Conservation (phyloP, 2,113 vertebrate species). For the Oreochromis spilurus region DNA sequence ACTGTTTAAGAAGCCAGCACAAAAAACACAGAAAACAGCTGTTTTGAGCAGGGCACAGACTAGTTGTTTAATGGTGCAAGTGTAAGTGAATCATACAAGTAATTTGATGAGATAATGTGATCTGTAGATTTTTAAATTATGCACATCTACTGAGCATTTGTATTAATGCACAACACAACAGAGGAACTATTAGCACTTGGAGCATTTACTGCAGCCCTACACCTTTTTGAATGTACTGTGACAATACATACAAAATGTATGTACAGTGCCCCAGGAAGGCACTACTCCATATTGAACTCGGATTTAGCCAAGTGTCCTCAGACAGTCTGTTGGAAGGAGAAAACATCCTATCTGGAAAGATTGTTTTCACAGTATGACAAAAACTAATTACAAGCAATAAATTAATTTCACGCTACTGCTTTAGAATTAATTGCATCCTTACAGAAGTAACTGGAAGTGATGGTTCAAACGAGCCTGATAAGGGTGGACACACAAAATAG, state of each 20-base stretch:
- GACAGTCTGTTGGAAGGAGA: conserved; percentile 29
- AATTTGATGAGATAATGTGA: background rate
- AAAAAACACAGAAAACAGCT: too few species aligned
- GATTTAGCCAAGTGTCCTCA: conserved; percentile 49
- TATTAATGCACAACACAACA: fast-evolving
- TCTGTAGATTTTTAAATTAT: background rate
- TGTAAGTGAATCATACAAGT: background rate
- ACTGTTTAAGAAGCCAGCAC: too few species aligned
- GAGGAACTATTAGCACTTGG: background rate
- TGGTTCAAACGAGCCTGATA: conserved; percentile 57
- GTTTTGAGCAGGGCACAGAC: too few species aligned
- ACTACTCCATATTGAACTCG: conserved; percentile 26
- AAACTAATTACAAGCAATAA: conserved; percentile 74
- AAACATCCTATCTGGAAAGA: conserved; percentile 56
- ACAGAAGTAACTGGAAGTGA: conserved; percentile 58
- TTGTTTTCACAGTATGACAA: conserved; percentile 69
- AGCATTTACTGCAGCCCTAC: background rate
- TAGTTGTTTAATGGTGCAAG: too few species aligned
- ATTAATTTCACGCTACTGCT: conserved; percentile 74
- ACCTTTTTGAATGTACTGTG: background rate
- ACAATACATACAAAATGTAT: background rate
- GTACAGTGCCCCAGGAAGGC: background rate
- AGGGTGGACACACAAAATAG: conserved; percentile 52
- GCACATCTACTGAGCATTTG: background rate
- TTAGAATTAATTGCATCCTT: conserved; percentile 73